Evolutionary conservation across 2,888 invertebrate species (phyloP), one percentile per base, ranked within the genome.

Genomic region (Ophion ellenae): DNA sequence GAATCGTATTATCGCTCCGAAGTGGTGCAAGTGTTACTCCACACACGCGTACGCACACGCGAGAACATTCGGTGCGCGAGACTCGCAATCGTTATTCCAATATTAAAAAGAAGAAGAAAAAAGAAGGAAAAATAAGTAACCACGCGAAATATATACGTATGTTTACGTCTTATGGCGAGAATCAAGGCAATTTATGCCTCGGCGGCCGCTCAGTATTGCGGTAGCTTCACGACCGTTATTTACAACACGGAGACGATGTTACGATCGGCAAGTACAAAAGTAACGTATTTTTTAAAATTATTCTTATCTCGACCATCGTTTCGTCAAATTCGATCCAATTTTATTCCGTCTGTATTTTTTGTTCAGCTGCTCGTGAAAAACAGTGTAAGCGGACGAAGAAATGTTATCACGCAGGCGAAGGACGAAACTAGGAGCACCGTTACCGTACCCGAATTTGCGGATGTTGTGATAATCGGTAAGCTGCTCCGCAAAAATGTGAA

Each of bases 401-500:
- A 86, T 57, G 74, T 89, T 24, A 85, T 89, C 9, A 87, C 87
- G 28, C 87, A 87, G 69, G 78, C 83, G 17, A 81, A 79, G 59
- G 86, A 86, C 57, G 83, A 84, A 80, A 66, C 84, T 11, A 83
- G 53, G 63, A 78, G 61, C 14, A 63, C 80, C 24, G 85, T 87
- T 5, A 85, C 87, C 2, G 36, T 92, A 32, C 95, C 96, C 4
- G 92, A 94, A 81, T 95, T 96, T 63, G 97, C 97, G 24, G 97
- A 97, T 94, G 97, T 97, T 87, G 97, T 97, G 81, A 95, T 97
- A 89, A 96, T 97, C 88, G 97, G 97, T 96, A 93, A 95, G 94
- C 94, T 17, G 69, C 40, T 79, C 36, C 77, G 57, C 40, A 84
- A 17, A 5, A 53, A 53, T 53, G 14, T 53, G 53, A 53, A 53